phyloP scores from a whole-genome alignment of 1,140 invertebrate genomes.

The Achroia grisella region DNA sequence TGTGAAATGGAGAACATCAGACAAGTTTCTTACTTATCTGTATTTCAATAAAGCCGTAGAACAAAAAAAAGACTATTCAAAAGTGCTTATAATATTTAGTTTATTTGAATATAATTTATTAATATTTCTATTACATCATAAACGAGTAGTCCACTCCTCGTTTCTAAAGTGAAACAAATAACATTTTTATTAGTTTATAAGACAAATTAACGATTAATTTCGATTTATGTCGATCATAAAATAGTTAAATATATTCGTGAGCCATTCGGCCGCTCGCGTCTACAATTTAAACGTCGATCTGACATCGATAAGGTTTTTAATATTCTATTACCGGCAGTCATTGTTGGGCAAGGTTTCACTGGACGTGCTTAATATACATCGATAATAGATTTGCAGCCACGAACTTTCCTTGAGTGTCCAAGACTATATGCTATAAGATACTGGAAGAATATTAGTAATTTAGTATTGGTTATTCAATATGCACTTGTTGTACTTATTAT shows the following conservation, averaged over 20 bases:
- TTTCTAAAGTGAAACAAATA: slow-evolving; percentile 4
- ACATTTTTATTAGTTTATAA: slow-evolving; percentile 1
- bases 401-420: background rate
- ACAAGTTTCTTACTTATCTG: too few species aligned
- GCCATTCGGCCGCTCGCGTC: slow-evolving; percentile 1
- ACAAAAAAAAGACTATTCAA: too few species aligned
- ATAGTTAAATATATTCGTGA: slow-evolving; percentile 1
- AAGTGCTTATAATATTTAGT: too few species aligned
- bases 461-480: background rate
- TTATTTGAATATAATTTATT: too few species aligned
- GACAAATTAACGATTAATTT: slow-evolving; percentile 4
- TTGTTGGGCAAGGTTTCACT: too few species aligned
- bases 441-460: background rate
- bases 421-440: background rate
- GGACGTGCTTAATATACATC: too few species aligned
- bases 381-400: too few species aligned
- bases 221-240: slow-evolving; percentile 2
- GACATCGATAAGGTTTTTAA: slow-evolving; percentile 9
- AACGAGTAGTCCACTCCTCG: background rate
- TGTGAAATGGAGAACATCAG: too few species aligned
- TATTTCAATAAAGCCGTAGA: too few species aligned
- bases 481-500: too few species aligned
- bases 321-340: too few species aligned
- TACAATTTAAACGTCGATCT: slow-evolving; percentile 6
- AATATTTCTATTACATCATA: too few species aligned